Base-by-base conservation (phyloP, 1,140 invertebrate genomes). In the Popillia japonica region DNA sequence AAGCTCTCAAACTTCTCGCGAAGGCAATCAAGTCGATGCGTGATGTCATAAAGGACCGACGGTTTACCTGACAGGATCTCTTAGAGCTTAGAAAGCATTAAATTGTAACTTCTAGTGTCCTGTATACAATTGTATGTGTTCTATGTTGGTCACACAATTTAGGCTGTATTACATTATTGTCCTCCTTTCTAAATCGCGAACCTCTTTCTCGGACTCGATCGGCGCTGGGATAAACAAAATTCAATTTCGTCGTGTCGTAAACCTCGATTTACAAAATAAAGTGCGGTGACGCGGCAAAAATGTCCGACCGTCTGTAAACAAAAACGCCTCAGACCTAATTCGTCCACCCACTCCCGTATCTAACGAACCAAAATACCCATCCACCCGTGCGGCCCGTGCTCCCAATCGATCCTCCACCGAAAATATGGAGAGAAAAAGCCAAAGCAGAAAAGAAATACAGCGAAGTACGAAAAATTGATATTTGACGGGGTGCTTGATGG, bases 21-120 rank as follows among this genome's bases (percentile, higher is more conserved):
- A 64, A 80, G 78, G 81, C 79, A 80, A 82, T 82, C 81, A 82
- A 82, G 79, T 79, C 81, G 77, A 80, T 82, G 81, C 81, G 79
- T 82, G 79, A 80, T 75, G 42, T 80, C 78, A 79, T 82, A 79
- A 82, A 82, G 64, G 64, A 48, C 48, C 76, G 78, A 42, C 48
- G 48, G 48, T 55, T 55, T 55, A 17, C 48, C 48, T 55, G 14
- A 17, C 17, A 55, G 14, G 48, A 55, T 55, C 48, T 55, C 6
- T n/a, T 14, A 55, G 48, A 55, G 48, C 48, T 55, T 55, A 55
- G 48, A 55, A 55, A 55, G 14, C 7, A 55, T 55, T 55, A 55
- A 55, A 55, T 55, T 55, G 48, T 55, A 55, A 55, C 17, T 14
- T 55, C 14, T n/a, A 55, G 17, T n/a, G n/a, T 55, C 48, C n/a